Evolutionary conservation across 2,797 vertebrate species (phyloP), one percentile per base, ranked within the genome.

Genomic region (Arremon aurantiirostris): DNA sequence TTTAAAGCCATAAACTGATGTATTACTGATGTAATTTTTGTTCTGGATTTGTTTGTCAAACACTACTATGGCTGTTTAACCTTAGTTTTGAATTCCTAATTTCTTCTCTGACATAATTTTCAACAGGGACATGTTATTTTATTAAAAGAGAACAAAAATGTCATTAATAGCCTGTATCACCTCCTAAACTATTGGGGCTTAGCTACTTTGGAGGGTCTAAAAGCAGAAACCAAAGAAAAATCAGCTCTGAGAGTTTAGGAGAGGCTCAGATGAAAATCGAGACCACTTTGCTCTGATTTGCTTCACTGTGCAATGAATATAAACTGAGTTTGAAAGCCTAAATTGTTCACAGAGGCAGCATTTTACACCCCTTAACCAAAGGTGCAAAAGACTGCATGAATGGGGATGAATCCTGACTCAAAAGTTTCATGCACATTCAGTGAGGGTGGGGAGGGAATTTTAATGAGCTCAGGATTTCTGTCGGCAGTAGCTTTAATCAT

Each of bases 401-500:
- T 0, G 8, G 32, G 44, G 69, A 64, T 55, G 65, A 81, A 89
- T 72, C 46, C 42, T 87, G 50, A 59, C 53, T 81, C 55, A 56
- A 86, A 94, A 90, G 79, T 84, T 92, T 30, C 69, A 60, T 0
- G 0, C 37, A 28, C 41, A 37, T 50, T 61, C 59, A 60, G 16
- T 12, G 37, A 81, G 82, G 75, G 50, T 83, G 52, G 52, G 66
- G 49, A 66, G 21, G 30, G 88, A 96, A 95, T 95, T 72, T 76
- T 93, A 86, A 93, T 82, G 77, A 89, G 80, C 76, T 91, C 52
- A 56, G 85, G 70, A 76, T 90, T 89, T 89, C 84, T 94, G 65
- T 79, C 55, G 30, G 70, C 87, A 81, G 47, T 42, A 90, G 87
- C 87, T 94, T 93, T 96, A 92, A 93, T 93, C 85, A 87, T 60